phyloP scores from a whole-genome alignment of 2,797 vertebrate species.

The Eptatretus atami region DNA sequence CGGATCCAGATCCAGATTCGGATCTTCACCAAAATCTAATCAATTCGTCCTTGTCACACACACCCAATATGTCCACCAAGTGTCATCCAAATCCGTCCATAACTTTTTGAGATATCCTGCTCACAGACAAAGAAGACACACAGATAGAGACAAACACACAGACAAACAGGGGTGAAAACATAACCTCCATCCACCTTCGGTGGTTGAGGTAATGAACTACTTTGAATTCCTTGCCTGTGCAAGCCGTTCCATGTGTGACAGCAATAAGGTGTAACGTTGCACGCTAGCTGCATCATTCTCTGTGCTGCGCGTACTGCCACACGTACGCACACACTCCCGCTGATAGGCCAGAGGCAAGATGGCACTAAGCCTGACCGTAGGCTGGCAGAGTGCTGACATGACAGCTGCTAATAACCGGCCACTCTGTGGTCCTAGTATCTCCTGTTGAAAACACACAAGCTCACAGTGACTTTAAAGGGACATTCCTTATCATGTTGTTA shows the following conservation, averaged over 20 bases:
- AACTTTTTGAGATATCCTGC: too few species aligned
- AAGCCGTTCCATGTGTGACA: constrained; percentile 91
- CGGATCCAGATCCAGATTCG: too few species aligned
- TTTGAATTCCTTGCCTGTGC: constrained; percentile 34
- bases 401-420: constrained; percentile 79
- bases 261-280: constrained; percentile 77
- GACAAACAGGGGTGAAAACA: too few species aligned
- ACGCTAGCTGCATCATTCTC: constrained; percentile 83
- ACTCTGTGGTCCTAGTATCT: constrained; percentile 46
- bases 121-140: too few species aligned
- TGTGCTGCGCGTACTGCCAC: constrained; percentile 13
- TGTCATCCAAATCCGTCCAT: too few species aligned
- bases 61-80: too few species aligned
- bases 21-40: too few species aligned
- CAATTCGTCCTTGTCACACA: too few species aligned
- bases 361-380: constrained; percentile 74
- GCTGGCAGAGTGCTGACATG: constrained; percentile 90
- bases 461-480: not conserved
- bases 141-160: too few species aligned
- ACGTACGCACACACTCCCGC: constrained; percentile 32
- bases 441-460: too few species aligned
- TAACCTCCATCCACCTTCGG: too few species aligned
- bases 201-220: not conserved
- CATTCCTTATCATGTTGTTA: constrained; percentile 8
- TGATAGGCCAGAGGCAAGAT: constrained; percentile 89